Base-by-base conservation (phyloP, 2,888 invertebrate genomes). In the Andrena dorsata region DNA sequence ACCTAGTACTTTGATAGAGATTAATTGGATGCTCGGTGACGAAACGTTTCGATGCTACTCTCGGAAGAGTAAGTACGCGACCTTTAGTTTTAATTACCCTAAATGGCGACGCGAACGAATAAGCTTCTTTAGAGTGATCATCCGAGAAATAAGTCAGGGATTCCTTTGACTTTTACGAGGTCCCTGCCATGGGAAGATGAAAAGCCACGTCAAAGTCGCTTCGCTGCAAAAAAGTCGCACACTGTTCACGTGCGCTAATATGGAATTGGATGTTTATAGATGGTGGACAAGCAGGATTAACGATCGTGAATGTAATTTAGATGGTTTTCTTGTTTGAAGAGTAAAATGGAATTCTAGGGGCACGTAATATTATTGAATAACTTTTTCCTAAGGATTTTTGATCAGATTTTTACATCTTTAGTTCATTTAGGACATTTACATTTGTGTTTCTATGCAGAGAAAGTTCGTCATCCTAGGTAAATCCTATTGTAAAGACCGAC, bases 101-200 rank as follows among this genome's bases (percentile, higher is more conserved):
- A 84, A 82, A 82, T 73, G 69, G 72, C 53, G 64, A 53, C 8
- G 35, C 65, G 64, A 82, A 77, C 61, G 61, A 82, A 70, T 73
- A 79, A 47, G 35, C n/a, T 49, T 47, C 41, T 41, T 51, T 51
- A 35, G 53, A 20, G 56, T 6, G 49, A 61, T 51, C 32, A 16
- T 2, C 23, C 23, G 66, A 73, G 75, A 70, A 70, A 70, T 72
- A 49, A 68, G 63, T 66, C 16, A 49, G 53, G 8, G 28, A 56
- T n/a, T 61, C 23, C 16, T 5, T 2, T 68, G 68, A 61, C 56
- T 66, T 78, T 65, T 63, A 64, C 30, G 30, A 47, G 28, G 23
- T 10, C n/a, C 16, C 1, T n/a, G 49, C 35, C 49, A 69, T 26
- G 49, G 2, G 20, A 63, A 68, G 56, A 76, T 78, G 56, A 47